Conservation (phyloP, 2,113 vertebrate species). For the Arizona elegans region DNA sequence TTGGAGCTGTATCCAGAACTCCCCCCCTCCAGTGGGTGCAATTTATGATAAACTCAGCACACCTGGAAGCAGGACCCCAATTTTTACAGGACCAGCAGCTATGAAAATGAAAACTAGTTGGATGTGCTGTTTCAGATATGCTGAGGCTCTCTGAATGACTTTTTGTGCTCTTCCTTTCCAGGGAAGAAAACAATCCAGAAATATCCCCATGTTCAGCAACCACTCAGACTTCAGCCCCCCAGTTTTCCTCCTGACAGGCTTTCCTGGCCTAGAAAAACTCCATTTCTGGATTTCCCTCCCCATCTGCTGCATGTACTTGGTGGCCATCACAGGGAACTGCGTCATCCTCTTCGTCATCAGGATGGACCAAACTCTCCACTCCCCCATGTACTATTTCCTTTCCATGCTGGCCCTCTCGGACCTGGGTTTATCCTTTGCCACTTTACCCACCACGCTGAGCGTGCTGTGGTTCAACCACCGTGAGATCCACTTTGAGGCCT, state of each 20-base stretch:
- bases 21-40: no score
- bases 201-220: neutral
- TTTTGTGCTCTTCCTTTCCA: neutral
- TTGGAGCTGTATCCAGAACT: no score
- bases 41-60: no score
- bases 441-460: slow-evolving; percentile 46
- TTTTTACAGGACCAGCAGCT: no score
- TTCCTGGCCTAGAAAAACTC: slow-evolving; percentile 21
- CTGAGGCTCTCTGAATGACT: neutral
- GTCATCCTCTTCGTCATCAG: slow-evolving; percentile 31
- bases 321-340: slow-evolving; percentile 47
- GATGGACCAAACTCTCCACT: slow-evolving; percentile 31
- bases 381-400: slow-evolving; percentile 40
- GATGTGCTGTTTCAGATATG: no score
- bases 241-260: slow-evolving; percentile 36
- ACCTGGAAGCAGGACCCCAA: no score
- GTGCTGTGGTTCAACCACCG: slow-evolving; percentile 38
- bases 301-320: slow-evolving; percentile 42
- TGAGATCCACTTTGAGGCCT: neutral
- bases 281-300: slow-evolving; percentile 34
- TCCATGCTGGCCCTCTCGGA: slow-evolving; percentile 48
- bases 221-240: neutral
- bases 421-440: slow-evolving; percentile 50
- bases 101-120: no score
- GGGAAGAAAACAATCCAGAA: neutral